phyloP scores from a whole-genome alignment of 2,113 vertebrate species.

The Muntiacus muntjak region DNA sequence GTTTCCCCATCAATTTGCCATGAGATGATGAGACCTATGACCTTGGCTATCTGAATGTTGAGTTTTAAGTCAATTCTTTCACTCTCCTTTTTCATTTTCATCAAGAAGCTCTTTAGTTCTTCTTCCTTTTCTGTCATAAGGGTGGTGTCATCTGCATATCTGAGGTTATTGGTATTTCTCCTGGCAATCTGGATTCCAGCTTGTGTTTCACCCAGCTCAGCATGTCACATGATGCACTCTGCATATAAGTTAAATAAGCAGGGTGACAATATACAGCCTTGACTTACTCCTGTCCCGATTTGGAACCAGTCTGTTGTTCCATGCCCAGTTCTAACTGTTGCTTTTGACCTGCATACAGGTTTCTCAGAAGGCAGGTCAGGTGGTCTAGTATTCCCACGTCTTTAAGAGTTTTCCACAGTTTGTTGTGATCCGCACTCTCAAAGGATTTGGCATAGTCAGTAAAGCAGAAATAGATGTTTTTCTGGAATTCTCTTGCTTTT shows the following conservation, averaged over 20 bases:
- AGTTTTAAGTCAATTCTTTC: not conserved
- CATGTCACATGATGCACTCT: not conserved
- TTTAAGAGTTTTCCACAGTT: not conserved
- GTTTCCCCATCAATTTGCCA: not conserved
- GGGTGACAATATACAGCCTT: not conserved
- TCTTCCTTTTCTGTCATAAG: not conserved
- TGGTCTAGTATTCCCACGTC: not conserved
- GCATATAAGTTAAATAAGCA: not conserved
- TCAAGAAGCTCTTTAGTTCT: not conserved
- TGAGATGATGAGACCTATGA: not conserved
- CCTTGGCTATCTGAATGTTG: not conserved
- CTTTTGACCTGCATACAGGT: not conserved
- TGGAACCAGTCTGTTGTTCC: not conserved
- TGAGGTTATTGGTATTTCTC: not conserved
- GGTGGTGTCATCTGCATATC: not conserved
- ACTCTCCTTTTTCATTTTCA: not conserved
- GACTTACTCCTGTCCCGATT: accelerated
- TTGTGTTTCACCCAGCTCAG: accelerated
- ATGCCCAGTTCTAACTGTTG: not conserved
- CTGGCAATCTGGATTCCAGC: not conserved
- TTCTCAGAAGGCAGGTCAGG: not conserved
- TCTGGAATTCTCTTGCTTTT: not conserved
- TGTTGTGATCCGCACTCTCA: not conserved
- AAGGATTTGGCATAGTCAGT: not conserved
- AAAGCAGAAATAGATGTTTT: not conserved